Evolutionary conservation across 1,140 invertebrate species (phyloP).

Genomic region (Polypedilum pembai): DNA sequence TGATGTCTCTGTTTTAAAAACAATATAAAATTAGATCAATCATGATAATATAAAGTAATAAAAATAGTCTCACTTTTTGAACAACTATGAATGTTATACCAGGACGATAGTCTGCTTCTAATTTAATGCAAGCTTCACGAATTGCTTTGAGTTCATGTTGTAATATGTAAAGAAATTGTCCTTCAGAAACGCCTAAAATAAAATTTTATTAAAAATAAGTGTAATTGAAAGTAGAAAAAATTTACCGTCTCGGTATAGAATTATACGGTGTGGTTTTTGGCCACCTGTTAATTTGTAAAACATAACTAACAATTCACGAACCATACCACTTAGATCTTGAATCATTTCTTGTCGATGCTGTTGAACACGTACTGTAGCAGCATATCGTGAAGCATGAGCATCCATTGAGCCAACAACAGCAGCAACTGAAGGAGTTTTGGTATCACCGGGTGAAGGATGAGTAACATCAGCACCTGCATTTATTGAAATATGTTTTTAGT

Average conservation of each 20-base stretch:
- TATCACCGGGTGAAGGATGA: constrained; percentile 97
- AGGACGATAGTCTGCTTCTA: constrained; percentile 96
- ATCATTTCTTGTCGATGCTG: constrained; percentile 98
- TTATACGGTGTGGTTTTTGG: constrained; percentile 93
- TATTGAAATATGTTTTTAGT: too few relatives aligned
- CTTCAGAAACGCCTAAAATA: constrained; percentile 83
- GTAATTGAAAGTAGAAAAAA: not conserved
- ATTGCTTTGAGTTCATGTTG: constrained; percentile 96
- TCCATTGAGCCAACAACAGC: constrained; percentile 99
- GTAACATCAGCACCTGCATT: constrained; percentile 89
- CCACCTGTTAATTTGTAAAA: constrained; percentile 94
- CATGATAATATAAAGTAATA: constrained; percentile 31
- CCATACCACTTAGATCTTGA: constrained; percentile 97
- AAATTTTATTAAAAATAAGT: not conserved
- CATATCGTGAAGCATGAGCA: constrained; percentile 97
- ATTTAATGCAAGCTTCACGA: constrained; percentile 95
- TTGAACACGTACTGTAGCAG: constrained; percentile 97
- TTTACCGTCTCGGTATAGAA: constrained; percentile 83
- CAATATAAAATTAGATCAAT: not conserved
- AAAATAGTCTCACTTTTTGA: constrained; percentile 69
- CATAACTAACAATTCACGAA: constrained; percentile 87
- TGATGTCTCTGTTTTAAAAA: constrained; percentile 63
- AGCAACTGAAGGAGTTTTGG: constrained; percentile 97
- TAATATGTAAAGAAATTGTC: constrained; percentile 78
- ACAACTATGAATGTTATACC: constrained; percentile 99